Evolutionary conservation across 64 coral and sea anemone genomes (phyloP), one percentile per base, ranked within the genome.

Genomic region (Porites australiensis): DNA sequence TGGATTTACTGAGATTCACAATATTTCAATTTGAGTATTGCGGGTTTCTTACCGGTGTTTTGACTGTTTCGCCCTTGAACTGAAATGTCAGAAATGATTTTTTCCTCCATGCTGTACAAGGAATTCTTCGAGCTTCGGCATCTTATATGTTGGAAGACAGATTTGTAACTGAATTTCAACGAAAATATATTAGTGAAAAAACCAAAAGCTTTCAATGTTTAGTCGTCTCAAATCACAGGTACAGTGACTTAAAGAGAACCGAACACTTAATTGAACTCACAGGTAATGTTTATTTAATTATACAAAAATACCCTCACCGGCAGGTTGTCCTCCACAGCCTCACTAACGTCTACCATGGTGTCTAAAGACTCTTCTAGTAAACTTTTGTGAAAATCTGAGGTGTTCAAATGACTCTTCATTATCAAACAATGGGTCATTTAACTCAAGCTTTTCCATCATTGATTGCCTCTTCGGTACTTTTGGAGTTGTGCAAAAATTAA

Each of bases 51-150:
- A 23, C 66, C 66, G 27, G 2, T 70, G 66, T 70, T 70, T 70
- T 70, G 21, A 8, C n/a, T 22, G n/a, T 37, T 37, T 37, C 27
- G 27, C 27, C 0, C 27, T 37, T 70, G 66, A 70, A 70, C 66
- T 70, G 66, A 70, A 70, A 70, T 70, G 66, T 21, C n/a, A 70
- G 66, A 70, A 4, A 4, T 70, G 66, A 70, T 37, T 21, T 21
- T 21, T 70, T 70, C 66, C 66, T 70, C 66, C 66, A 70, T 68
- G 65, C 66, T 70, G 20, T 10, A 70, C 66, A 70, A 70, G 66
- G 66, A 70, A 70, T 70, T 68, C 65, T 19, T 68, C 18, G 18
- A 68, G 65, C 65, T 68, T n/a, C 65, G 65, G 20, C 65, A 68
- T 68, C 65, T 68, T 21, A 68, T 68, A 0, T 20, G 0, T 68